Conservation (phyloP, 2,797 vertebrate species). For the Aselliscus stoliczkanus region DNA sequence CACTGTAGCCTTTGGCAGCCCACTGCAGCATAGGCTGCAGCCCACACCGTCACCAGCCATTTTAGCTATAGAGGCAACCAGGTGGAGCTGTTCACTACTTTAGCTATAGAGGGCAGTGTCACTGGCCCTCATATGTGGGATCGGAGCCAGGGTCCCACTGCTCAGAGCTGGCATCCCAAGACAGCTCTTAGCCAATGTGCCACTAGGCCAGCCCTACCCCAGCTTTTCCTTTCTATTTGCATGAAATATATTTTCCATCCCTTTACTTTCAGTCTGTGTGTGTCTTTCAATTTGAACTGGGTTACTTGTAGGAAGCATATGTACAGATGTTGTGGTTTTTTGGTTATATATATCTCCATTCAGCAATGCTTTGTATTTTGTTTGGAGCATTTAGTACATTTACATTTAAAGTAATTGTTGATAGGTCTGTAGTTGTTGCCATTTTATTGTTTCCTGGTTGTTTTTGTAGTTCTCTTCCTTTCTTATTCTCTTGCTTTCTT, state of each 20-base stretch:
- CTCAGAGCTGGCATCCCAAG: no score
- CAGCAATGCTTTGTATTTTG: not conserved
- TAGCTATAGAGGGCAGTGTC: no score
- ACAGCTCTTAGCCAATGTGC: no score
- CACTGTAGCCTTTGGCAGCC: no score
- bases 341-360: not conserved
- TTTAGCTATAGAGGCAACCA: no score
- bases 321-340: not conserved
- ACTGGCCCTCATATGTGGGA: no score
- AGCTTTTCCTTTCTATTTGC: not conserved
- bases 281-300: no score
- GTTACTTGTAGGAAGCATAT: not conserved
- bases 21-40: no score
- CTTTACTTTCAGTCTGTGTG: not conserved
- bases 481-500: not conserved
- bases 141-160: no score
- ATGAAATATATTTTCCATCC: not conserved
- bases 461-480: not conserved
- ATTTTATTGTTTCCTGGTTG: not conserved
- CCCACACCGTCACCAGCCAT: no score
- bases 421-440: not conserved
- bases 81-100: no score
- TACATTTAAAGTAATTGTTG: not conserved
- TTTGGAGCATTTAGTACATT: not conserved
- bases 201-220: no score